phyloP scores from a whole-genome alignment of 2,113 vertebrate genomes.

The Ia io region DNA sequence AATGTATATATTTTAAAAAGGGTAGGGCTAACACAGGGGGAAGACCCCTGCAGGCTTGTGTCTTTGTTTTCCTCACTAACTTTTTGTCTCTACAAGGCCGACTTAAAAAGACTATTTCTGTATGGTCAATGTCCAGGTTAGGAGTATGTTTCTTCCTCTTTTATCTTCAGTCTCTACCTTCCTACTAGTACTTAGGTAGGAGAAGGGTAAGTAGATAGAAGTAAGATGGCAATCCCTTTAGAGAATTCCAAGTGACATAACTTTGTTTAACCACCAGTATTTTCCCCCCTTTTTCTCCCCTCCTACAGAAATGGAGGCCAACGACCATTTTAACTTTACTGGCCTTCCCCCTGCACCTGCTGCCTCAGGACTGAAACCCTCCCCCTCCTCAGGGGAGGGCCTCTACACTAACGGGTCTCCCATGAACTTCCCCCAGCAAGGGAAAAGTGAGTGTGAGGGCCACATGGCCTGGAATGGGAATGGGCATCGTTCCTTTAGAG shows the following conservation, averaged over 20 bases:
- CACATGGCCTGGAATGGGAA: conserved; percentile 46
- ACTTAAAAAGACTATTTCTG: background rate
- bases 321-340: conserved; percentile 94
- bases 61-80: background rate
- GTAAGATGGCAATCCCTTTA: background rate
- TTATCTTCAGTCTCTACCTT: background rate
- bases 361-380: conserved; percentile 96
- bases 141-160: background rate
- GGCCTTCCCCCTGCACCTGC: conserved; percentile 89
- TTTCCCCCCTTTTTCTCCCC: conserved; percentile 32
- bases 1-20: background rate
- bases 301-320: conserved; percentile 91
- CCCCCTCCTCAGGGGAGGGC: conserved; percentile 93
- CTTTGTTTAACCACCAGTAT: conserved; percentile 44
- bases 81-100: background rate
- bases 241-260: conserved; percentile 48
- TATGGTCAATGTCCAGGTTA: background rate
- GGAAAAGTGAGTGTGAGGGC: conserved; percentile 90
- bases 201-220: background rate
- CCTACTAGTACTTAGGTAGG: background rate
- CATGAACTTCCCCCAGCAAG: conserved; percentile 92
- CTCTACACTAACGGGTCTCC: conserved; percentile 93
- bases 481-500: conserved; percentile 38
- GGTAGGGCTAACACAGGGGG: background rate
- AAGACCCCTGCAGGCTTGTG: background rate